Conservation (phyloP, 2,113 vertebrate species). For the Microtus richardsoni region DNA sequence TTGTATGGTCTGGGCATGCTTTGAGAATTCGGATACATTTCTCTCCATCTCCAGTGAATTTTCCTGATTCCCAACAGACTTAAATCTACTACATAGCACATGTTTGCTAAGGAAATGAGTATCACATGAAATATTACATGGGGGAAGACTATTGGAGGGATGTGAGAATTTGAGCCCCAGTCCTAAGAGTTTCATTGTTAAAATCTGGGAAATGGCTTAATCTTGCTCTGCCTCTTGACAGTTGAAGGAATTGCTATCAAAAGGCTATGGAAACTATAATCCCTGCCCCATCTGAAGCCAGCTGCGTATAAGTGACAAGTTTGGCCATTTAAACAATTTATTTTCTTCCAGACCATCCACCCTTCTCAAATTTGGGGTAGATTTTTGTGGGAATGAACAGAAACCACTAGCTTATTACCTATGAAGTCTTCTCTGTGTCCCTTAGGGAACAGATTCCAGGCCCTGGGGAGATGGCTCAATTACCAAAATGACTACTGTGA, state of each 20-base stretch:
- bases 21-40: neutral
- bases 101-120: neutral
- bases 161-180: neutral
- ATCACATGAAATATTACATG: neutral
- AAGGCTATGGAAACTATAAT: neutral
- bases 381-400: neutral
- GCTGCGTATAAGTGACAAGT: neutral
- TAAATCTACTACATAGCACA: neutral
- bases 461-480: neutral
- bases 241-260: neutral
- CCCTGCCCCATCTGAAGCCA: conserved; percentile 2
- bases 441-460: conserved; percentile 1
- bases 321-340: neutral
- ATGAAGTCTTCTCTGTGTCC: neutral
- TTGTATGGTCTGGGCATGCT: neutral
- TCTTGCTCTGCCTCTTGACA: neutral
- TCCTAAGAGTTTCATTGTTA: conserved; percentile 7
- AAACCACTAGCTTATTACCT: neutral
- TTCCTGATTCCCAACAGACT: neutral
- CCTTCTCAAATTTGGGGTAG: conserved; percentile 4
- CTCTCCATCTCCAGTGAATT: conserved; percentile 12
- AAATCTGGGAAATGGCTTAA: neutral
- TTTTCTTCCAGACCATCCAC: neutral
- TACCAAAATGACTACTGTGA: neutral
- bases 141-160: neutral